Base-by-base conservation (phyloP, 2,113 vertebrate genomes). In the Eretmochelys imbricata region DNA sequence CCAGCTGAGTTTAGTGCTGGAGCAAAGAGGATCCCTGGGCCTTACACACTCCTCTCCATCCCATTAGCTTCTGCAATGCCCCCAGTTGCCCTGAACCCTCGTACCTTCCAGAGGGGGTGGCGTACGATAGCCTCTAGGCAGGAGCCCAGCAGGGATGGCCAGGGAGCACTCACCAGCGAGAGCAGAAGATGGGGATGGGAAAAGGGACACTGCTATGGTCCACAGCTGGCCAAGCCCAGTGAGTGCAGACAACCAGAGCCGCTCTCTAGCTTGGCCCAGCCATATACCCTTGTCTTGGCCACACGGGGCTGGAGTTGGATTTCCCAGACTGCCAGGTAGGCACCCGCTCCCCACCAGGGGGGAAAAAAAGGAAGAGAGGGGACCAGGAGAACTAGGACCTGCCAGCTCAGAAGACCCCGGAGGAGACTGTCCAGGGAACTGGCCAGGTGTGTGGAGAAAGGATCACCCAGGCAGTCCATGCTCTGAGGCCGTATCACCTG, bases 171-270 rank as follows among this genome's bases (percentile, higher is more conserved):
- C 62, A n/a, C 16, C 31, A n/a, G 6, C 11, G 12, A 17, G 62
- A n/a, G 62, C 59, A 35, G 59, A 31, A 65, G 59, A 31, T 16
- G 31, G 59, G 59, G 31, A 13, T 16, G 16, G 6, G 65, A 35
- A 35, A 5, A 7, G 6, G 31, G 35, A 20, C 35, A 5, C 4
- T 0, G 17, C 35, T n/a, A n/a, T 2, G 6, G 35, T 8, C 65
- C 65, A 14, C 16, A 69, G 65, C 8, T 69, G 65, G 17, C 8
- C 7, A n/a, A 17, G 35, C 65, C 16, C 65, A 35, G 20, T 0
- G 4, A 69, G 17, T 17, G 20, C 35, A 20, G 59, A 62, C 3
- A 62, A 62, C 27, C 59, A 62, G 29, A 31, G 29, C 25, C 13
- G 3, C 6, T 27, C 22, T 29, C 57, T 14, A 62, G 59, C 59